phyloP scores from a whole-genome alignment of 2,888 invertebrate genomes.

The Temnothorax unifasciatus region DNA sequence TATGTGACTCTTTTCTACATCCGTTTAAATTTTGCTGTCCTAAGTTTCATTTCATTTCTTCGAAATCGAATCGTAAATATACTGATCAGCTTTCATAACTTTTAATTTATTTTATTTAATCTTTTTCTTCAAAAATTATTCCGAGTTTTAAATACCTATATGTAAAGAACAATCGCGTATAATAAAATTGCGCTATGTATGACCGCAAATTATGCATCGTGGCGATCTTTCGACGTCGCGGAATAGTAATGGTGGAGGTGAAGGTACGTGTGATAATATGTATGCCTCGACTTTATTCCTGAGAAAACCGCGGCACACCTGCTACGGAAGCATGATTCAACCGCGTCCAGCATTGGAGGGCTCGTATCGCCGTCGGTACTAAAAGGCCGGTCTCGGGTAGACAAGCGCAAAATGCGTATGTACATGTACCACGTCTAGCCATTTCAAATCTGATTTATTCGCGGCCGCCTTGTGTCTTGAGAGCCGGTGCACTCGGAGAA shows the following conservation, averaged over 20 bases:
- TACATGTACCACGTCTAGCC: slow-evolving; percentile 64
- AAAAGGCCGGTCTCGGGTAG: slow-evolving; percentile 48
- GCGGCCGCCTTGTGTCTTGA: slow-evolving; percentile 70
- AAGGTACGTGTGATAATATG: slow-evolving; percentile 39
- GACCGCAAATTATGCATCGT: slow-evolving; percentile 7
- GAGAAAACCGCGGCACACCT: slow-evolving; percentile 49
- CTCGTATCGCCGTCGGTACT: slow-evolving; percentile 43
- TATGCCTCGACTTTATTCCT: slow-evolving; percentile 26
- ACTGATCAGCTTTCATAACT: not conserved
- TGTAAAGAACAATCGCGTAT: not conserved
- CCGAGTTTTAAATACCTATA: not conserved
- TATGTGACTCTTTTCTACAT: not conserved
- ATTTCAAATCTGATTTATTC: slow-evolving; percentile 74
- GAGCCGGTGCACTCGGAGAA: slow-evolving; percentile 57
- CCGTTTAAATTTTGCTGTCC: not conserved
- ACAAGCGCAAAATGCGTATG: slow-evolving; percentile 49
- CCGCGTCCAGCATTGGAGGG: slow-evolving; percentile 24
- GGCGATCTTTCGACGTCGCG: slow-evolving; percentile 24
- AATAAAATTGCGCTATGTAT: slow-evolving; percentile 18
- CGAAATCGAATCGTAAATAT: not conserved
- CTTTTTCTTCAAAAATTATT: not conserved
- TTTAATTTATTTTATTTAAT: not conserved
- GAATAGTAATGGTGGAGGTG: not conserved
- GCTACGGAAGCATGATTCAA: slow-evolving; percentile 54
- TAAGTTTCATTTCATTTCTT: slow-evolving; percentile 1